Evolutionary conservation across 1,140 invertebrate genomes (phyloP), one percentile per base, ranked within the genome.

Genomic region (Bombus picipes): DNA sequence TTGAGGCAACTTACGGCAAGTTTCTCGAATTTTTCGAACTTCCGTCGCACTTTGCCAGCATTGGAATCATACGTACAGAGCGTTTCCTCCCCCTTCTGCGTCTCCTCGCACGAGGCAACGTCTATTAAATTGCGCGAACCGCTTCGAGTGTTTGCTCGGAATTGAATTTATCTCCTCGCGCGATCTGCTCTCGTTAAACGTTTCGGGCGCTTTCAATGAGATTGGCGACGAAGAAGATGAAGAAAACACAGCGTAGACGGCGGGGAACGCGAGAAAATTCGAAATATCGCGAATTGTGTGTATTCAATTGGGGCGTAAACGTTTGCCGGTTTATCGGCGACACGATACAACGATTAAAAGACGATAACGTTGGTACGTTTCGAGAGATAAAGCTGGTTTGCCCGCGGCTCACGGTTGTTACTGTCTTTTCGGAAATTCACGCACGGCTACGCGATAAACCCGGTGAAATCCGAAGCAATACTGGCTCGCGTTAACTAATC

Each of bases 401-500:
- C 47, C 28, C 47, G 47, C 47, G 22, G 41, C n/a, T 10, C 37
- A 15, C 74, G 74, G 53, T 41, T 13, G 37, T 73, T 28, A 75
- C 62, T 10, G 70, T 18, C 8, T 15, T 81, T 80, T 8, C 62
- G 76, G 25, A 65, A 75, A 66, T 70, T 73, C 34, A 37, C 77
- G 72, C 25, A 37, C 43, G 72, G 53, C n/a, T 34, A 32, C 53
- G 74, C 72, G 78, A 85, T 85, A 85, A 84, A 89, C 37, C 13
- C 76, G 66, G 76, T 6, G 34, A 66, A 76, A 81, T 53, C 28
- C 73, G 77, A n/a, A 57, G 47, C 62, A 47, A 81, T 75, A 81
- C 83, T 86, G 89, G 79, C 65, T 41, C 83, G 74, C 73, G 65
- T 76, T 83, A 83, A 86, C 88, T 83, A 86, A 84, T 86, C 87